Evolutionary conservation across 2,888 invertebrate genomes (phyloP), one percentile per base, ranked within the genome.

Genomic region (Argynnis bischoffii): DNA sequence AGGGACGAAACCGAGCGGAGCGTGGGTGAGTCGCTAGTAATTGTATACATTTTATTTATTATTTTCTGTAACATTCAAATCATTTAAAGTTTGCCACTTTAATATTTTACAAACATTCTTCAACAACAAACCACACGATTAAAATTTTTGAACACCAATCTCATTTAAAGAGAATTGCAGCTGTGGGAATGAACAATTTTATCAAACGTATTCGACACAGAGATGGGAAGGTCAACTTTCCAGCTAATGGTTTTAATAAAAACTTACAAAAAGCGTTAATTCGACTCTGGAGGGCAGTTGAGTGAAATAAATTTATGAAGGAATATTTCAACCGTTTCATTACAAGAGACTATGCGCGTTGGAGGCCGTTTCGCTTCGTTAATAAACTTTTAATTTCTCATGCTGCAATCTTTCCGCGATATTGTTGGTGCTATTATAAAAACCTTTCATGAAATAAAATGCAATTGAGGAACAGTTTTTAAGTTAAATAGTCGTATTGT

Each of bases 321-420:
- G 74, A 73, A 72, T 78, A 79, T 75, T 76, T 76, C 75, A 74
- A 78, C 72, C 72, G 72, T 78, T 79, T 78, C 76, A 79, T 77
- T 75, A 77, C 63, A 56, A 57, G 64, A 55, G 60, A 48, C 64
- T 51, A 15, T 41, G 61, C 48, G 61, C 48, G 64, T 57, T 51
- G 47, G 56, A 6, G 46, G 64, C 51, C 60, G 55, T 69, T 64
- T 60, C 66, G 63, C 50, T 66, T 50, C 56, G 21, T 57, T 67
- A 56, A 70, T 67, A 65, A 50, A 70, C 56, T 63, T 70, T 67
- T 70, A 70, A 70, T 70, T 70, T 70, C 64, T 67, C 60, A 47
- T 15, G 35, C 35, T 53, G 50, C 60, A 63, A 53, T 50, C 59
- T 31, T 50, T 57, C 48, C 51, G 41, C 59, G 50, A 41, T 66